These are phyloP conservation scores for Epiblema foenella DNA, from an alignment of 2,888 invertebrate species.

Conservation along the genomic window DNA sequence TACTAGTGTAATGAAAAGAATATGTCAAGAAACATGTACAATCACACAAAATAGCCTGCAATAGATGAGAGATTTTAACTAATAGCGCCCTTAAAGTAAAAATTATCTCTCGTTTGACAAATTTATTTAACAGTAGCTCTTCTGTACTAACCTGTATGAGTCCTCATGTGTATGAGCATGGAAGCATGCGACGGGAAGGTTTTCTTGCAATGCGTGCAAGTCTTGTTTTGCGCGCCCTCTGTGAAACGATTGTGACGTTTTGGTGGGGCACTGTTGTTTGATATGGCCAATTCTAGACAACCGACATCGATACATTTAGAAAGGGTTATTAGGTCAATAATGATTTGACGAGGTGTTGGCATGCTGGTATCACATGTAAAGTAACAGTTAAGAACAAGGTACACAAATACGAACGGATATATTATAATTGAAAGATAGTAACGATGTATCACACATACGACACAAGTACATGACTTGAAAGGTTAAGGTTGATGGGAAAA, in stretches of 20 bases:
- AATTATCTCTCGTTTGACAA: too few relatives aligned
- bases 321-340: conserved; percentile 49
- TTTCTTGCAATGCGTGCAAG: conserved; percentile 89
- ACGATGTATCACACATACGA: too few relatives aligned
- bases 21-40: too few relatives aligned
- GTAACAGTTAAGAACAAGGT: neutral
- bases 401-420: conserved; percentile 5
- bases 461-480: too few relatives aligned
- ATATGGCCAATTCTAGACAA: conserved; percentile 90
- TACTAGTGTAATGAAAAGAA: too few relatives aligned
- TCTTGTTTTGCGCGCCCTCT: conserved; percentile 85
- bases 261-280: conserved; percentile 89
- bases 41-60: too few relatives aligned
- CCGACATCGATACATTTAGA: conserved; percentile 80
- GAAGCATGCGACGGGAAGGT: conserved; percentile 91
- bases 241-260: conserved; percentile 86
- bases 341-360: conserved; percentile 16
- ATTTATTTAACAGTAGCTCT: too few relatives aligned
- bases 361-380: conserved; percentile 12
- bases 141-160: conserved; percentile 87
- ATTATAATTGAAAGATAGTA: neutral
- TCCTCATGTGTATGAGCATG: conserved; percentile 91
- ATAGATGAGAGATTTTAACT: too few relatives aligned
- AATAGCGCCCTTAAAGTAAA: too few relatives aligned
- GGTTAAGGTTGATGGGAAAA: too few relatives aligned